Evolutionary conservation across 2,113 vertebrate genomes (phyloP).

Genomic region (Rafetus swinhoei): DNA sequence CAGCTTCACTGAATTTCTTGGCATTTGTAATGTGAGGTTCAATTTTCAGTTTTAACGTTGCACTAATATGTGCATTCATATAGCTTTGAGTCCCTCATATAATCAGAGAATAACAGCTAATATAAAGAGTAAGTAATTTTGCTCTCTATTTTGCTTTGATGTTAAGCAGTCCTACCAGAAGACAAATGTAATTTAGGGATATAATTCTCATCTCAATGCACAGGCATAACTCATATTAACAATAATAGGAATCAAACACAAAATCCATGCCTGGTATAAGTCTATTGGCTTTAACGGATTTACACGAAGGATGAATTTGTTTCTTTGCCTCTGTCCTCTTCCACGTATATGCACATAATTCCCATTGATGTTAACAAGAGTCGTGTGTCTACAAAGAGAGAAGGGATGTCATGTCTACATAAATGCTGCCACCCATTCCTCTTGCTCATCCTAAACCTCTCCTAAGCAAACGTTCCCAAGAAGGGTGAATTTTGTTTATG

Average conservation of each 20-base stretch:
- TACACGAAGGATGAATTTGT: neutral
- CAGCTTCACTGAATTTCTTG: neutral
- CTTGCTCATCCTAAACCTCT: neutral
- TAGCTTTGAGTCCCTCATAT: neutral
- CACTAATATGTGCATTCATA: fast-evolving
- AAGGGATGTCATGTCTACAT: neutral
- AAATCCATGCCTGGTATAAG: neutral
- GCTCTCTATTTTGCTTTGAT: neutral
- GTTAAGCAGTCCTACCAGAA: neutral
- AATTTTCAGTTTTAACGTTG: neutral
- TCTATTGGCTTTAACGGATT: neutral
- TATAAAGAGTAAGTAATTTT: neutral
- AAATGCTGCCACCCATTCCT: neutral
- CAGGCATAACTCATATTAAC: neutral
- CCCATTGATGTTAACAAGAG: neutral
- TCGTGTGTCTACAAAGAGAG: neutral
- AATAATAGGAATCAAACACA: neutral
- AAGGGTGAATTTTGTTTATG: neutral
- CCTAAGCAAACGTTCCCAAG: neutral
- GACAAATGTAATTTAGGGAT: neutral
- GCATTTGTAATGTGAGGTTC: neutral
- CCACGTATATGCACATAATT: neutral
- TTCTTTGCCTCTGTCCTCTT: neutral
- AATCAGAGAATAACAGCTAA: neutral
- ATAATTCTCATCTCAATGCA: neutral